Base-by-base conservation (phyloP, 2,113 vertebrate species). In the Ranitomeya imitator region DNA sequence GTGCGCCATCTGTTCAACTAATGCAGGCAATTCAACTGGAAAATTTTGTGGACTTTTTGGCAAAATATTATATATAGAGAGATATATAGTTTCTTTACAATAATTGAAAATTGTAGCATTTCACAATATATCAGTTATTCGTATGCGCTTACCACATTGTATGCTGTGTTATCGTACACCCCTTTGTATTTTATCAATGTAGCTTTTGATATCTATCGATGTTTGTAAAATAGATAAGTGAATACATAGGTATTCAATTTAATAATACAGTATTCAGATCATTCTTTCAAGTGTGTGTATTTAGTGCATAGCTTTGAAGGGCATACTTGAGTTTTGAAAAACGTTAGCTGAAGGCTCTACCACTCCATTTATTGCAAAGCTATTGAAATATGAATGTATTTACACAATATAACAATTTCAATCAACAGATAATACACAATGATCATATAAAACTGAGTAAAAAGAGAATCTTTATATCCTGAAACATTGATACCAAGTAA, bases 1-100 rank as follows among this genome's bases (percentile, higher is more conserved):
- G 18, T 86, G 12, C 21, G 57, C 85, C 85, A 86, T 86, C 85
- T 86, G 85, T 52, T 77, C 57, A 51, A 37, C 45, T 83, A 60
- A 51, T 51, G 60, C 37, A 61, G 59, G 71, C 59, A 14, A 51
- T 77, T 60, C 71, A n/a, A 60, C 11, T 86, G 85, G 85, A 77
- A 61, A 60, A 45, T 45, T 45, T 45, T 45, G 37, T 45, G 37
- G 37, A 3, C 37, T 45, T 3, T 45, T 45, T 45, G 37, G 37
- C 37, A 45, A 45, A 45, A 45, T 45, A 45, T 37, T 4, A 37
- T 45, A 45, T 45, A 45, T 45, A 45, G 3, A 45, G 5, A 45
- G 37, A 45, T 45, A 45, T 45, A 45, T 45, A 45, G 1, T 45
- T 45, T 45, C 3, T 45, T 45, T 45, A 45, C 37, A 45, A 3